Base-by-base conservation (phyloP, 1,140 invertebrate species). In the Cardiocondyla obscurior region DNA sequence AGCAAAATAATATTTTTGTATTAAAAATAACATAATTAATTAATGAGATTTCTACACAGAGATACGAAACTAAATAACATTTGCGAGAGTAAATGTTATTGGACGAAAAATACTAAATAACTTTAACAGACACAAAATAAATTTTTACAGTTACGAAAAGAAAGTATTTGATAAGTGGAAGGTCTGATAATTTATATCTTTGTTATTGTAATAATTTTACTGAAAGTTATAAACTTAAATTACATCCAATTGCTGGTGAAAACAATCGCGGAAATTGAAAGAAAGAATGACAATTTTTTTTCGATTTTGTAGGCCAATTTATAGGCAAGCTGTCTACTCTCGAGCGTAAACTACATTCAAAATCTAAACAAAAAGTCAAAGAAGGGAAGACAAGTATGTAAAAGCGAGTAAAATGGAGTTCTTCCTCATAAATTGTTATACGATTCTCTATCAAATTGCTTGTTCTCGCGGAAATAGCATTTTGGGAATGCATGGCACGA, bases 301-400 rank as follows among this genome's bases (percentile, higher is more conserved):
- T 91, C 89, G 81, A 86, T 93, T 91, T 93, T 93, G 58, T 93
- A 93, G 92, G 91, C 85, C 82, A 90, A 90, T 90, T 92, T 89
- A 90, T 91, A 91, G 88, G 92, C 88, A 93, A 92, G 88, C 85
- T 93, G 90, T 91, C 92, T 84, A 91, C 92, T 90, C 84, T 93
- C 86, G 89, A 93, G 87, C 86, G 91, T 65, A 93, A 92, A 91
- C 85, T 91, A 60, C 90, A 91, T 86, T 90, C 90, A 83, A 93
- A 93, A 91, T 88, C 88, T 91, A 90, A 91, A 92, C 79, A 91
- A 91, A 93, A 89, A 90, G 82, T 90, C 88, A 91, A 88, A 91
- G 87, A 92, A 72, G 82, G 87, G 83, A 93, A 92, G 89, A 90
- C 84, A 93, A 92, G 92, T 93, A 93, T 92, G 92, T 93, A 92